Conservation (phyloP, 2,113 vertebrate species). For the Craseonycteris thonglongyai region DNA sequence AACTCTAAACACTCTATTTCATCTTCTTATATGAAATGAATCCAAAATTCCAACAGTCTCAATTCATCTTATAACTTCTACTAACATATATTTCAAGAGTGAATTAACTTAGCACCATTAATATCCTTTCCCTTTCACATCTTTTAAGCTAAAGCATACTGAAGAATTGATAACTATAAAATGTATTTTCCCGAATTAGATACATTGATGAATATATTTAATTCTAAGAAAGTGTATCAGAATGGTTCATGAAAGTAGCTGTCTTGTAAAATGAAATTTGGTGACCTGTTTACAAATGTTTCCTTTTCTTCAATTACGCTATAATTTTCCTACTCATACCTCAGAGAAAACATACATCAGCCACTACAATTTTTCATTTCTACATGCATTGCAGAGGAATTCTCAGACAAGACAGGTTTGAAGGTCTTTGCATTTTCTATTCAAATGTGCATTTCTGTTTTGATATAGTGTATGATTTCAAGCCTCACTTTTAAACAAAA, state of each 20-base stretch:
- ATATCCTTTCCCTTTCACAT: neutral
- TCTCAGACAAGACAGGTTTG: neutral
- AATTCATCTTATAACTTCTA: neutral
- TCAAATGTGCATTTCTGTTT: neutral
- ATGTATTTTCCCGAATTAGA: neutral
- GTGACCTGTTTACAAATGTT: neutral
- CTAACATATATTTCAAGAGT: neutral
- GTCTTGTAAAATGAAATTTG: neutral
- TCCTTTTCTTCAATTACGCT: neutral
- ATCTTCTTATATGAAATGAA: neutral
- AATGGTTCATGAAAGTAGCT: neutral
- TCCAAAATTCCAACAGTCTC: neutral
- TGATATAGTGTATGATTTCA: neutral
- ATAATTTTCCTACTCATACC: neutral
- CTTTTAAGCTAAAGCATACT: slow-evolving; percentile 1
- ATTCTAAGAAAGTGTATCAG: neutral
- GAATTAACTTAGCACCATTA: neutral
- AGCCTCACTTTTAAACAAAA: neutral
- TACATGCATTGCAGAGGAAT: neutral
- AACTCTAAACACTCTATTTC: neutral
- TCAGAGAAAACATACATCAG: neutral
- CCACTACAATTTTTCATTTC: neutral
- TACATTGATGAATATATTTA: neutral
- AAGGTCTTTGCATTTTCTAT: neutral
- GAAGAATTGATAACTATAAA: neutral